Conservation (phyloP, 2,888 invertebrate genomes). For the Drosophila gaucha region DNA sequence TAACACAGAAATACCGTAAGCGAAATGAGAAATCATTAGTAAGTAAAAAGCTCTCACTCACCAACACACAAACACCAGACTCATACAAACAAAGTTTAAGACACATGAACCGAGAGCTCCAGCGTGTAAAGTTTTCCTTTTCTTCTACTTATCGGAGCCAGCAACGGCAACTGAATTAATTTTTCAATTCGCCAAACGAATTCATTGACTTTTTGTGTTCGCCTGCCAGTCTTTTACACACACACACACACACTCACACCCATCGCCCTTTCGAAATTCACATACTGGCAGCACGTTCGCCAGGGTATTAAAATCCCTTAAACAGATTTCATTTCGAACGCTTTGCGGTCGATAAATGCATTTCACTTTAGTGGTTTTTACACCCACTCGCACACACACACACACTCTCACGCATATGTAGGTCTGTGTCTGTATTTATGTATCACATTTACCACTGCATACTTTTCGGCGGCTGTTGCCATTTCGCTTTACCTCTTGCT, state of each 20-base stretch:
- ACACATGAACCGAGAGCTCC: slow-evolving; percentile 64
- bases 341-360: slow-evolving; percentile 83
- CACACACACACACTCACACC: slow-evolving; percentile 3
- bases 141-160: slow-evolving; percentile 75
- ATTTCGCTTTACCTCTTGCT: slow-evolving; percentile 30
- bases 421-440: slow-evolving; percentile 42
- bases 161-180: slow-evolving; percentile 81
- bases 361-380: slow-evolving; percentile 77
- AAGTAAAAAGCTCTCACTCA: slow-evolving; percentile 66
- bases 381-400: slow-evolving; percentile 47
- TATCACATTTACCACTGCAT: slow-evolving; percentile 69
- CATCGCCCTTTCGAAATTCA: slow-evolving; percentile 3
- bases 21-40: slow-evolving; percentile 80
- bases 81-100: slow-evolving; percentile 60
- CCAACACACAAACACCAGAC: slow-evolving; percentile 16
- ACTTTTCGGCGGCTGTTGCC: slow-evolving; percentile 64
- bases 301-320: slow-evolving; percentile 81
- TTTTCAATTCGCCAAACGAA: slow-evolving; percentile 82
- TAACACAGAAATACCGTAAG: slow-evolving; percentile 75
- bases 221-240: slow-evolving; percentile 41
- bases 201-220: slow-evolving; percentile 81
- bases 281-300: slow-evolving; percentile 67
- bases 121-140: slow-evolving; percentile 72
- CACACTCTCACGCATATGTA: slow-evolving; percentile 2
- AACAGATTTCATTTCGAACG: slow-evolving; percentile 82